phyloP scores from a whole-genome alignment of 2,888 invertebrate species.

The Tachina lurida region DNA sequence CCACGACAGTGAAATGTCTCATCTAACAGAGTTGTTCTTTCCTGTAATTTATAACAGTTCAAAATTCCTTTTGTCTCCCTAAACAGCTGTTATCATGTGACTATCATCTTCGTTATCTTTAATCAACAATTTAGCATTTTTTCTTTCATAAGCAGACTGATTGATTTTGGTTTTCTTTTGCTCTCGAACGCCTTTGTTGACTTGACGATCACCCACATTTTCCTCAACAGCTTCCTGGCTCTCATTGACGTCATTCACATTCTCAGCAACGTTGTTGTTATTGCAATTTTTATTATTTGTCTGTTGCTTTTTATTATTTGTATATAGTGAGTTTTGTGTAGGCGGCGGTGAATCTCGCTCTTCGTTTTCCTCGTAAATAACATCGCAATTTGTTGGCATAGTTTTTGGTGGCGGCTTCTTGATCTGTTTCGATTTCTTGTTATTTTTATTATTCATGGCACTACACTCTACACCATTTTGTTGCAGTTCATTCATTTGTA shows the following conservation, averaged over 20 bases:
- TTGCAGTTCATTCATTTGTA: conserved; percentile 82
- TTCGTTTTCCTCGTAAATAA: conserved; percentile 83
- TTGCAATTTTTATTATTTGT: conserved; percentile 39
- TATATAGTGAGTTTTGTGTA: conserved; percentile 64
- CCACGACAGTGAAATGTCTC: conserved; percentile 42
- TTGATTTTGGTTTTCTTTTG: conserved; percentile 67
- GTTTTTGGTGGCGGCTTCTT: conserved; percentile 82
- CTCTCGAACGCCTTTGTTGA: conserved; percentile 68
- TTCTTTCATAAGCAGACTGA: conserved; percentile 63
- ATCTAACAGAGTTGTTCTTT: conserved; percentile 25
- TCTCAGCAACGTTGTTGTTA: conserved; percentile 58
- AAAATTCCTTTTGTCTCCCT: conserved; percentile 23
- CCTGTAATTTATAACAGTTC: conserved; percentile 1
- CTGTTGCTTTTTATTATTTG: conserved; percentile 24
- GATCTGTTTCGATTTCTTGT: conserved; percentile 73
- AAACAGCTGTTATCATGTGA: conserved; percentile 79
- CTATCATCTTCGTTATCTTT: conserved; percentile 77
- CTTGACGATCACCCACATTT: conserved; percentile 17
- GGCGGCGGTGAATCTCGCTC: conserved; percentile 79
- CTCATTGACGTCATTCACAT: conserved; percentile 53
- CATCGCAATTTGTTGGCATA: conserved; percentile 82
- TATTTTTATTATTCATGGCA: conserved; percentile 56
- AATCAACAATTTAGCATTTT: conserved; percentile 73
- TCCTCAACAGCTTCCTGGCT: conserved; percentile 72
- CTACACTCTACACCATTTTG: conserved; percentile 75